Base-by-base conservation (phyloP, 2,113 vertebrate genomes). In the Hemichromis elongatus region DNA sequence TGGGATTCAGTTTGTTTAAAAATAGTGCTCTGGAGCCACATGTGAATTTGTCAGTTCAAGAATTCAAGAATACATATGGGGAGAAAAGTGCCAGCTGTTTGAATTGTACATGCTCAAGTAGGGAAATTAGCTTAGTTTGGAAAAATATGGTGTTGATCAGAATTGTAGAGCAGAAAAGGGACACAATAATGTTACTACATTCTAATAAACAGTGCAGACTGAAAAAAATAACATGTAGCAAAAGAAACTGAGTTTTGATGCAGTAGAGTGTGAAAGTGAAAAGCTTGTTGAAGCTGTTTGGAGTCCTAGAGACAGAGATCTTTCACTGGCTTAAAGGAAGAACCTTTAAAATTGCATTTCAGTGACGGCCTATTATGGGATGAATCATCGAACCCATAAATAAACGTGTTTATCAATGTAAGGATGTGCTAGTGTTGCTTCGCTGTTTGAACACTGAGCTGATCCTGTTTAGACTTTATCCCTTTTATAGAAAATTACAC, bases 1-100 rank as follows among this genome's bases (percentile, higher is more conserved):
- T 86, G 84, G 82, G 85, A 88, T 30, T 68, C 18, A 5, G 53
- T 73, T 88, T 87, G 87, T 88, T 88, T 86, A 89, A 87, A 92
- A 90, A 84, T 82, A 86, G 53, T 84, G 57, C 73, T 63, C 12
- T 37, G 19, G 77, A 85, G 77, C 19, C 14, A 24, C 56, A 52
- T 81, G 57, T 57, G 59, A 82, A 70, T 85, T 52, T 88, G 52
- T 78, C 68, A 50, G 21, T 45, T 70, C 66, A 70, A 70, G 13
- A 70, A 47, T 45, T 70, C 16, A 19, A 73, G 42, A 30, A 50
- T 73, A 73, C 61, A 57, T 45, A 61, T 61, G 55, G 35, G 47
- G 70, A 90, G 57, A 79, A 19, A 11, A 59, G 45, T 30, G 21
- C 8, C 28, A 75, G 21, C 54, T 47, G 80, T 40, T 75, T 28